Evolutionary conservation across 1,140 invertebrate genomes (phyloP), one percentile per base, ranked within the genome.

Genomic region (Drosophila orosa): DNA sequence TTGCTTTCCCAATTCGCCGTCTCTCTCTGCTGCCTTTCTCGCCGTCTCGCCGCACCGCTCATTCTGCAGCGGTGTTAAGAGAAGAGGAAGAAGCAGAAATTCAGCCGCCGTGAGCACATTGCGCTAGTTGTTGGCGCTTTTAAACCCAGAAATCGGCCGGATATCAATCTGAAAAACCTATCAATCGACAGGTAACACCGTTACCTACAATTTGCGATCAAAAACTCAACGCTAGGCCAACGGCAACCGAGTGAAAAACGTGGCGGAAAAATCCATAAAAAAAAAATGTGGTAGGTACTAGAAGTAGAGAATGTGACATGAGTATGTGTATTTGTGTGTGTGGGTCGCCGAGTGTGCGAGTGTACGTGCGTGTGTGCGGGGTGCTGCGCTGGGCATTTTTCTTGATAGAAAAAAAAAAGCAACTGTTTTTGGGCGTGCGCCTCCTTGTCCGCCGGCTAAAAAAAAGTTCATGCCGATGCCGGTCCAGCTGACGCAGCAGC

Each of bases 261-360:
- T 87, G 85, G 77, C 84, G 74, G 83, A 89, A 87, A 89, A 87
- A 89, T 87, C 82, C 63, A 85, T 86, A 84, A 54, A 33, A 87
- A 75, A 85, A 87, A 87, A 87, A 89, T 89, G 80, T 78, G 84
- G 67, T 89, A 80, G 76, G 61, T 68, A 69, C 50, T 71, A 56
- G 69, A 72, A 72, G 69, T 74, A 74, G 69, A 74, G 72, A 74
- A 75, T 67, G 73, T 66, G 73, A 67, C 72, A 75, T 62, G 71
- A 59, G 58, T 63, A 54, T 66, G 74, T 61, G 72, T 73, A 58
- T 63, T 4, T 40, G 31, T 67, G 39, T 19, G 48, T 52, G 48
- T 52, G 48, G 50, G 50, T 54, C 31, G 50, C 19, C 40, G n/a
- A 60, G 39, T 59, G 55, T 33, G 35, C 19, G 44, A 39, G 69